phyloP scores from a whole-genome alignment of 2,797 vertebrate genomes.

The Acridotheres tristis region DNA sequence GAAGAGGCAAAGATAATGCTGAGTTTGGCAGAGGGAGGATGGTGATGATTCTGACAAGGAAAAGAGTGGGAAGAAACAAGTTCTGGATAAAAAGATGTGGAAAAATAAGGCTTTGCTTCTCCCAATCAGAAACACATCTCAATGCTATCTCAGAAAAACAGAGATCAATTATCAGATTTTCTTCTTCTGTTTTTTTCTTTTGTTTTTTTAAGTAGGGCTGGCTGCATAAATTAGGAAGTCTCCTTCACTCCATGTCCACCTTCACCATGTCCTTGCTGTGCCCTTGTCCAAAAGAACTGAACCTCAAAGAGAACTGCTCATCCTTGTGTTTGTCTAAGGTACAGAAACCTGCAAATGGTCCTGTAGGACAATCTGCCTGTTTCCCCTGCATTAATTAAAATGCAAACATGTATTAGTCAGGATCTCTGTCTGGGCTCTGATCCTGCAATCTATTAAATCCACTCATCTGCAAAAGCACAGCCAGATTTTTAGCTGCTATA shows the following conservation, averaged over 20 bases:
- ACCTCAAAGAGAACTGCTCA: background rate
- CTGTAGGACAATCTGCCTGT: background rate
- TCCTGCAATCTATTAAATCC: background rate
- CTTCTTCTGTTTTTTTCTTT: background rate
- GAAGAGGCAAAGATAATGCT: background rate
- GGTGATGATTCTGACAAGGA: background rate
- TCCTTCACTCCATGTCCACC: background rate
- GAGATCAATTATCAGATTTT: background rate
- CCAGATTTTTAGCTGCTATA: background rate
- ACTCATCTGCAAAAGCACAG: constrained; percentile 1
- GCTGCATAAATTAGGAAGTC: background rate
- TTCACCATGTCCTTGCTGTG: background rate
- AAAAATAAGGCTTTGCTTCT: background rate
- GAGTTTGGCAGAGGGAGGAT: background rate
- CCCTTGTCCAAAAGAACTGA: background rate
- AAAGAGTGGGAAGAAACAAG: background rate
- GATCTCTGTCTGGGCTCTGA: background rate
- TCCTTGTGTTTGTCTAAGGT: background rate
- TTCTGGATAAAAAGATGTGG: background rate
- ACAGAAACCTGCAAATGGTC: background rate
- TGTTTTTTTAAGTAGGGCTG: background rate
- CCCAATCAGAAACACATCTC: background rate
- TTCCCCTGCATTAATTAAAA: background rate
- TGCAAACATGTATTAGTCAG: background rate
- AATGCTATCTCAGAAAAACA: background rate